Conservation (phyloP, 2,888 invertebrate species). For the Cheilosia soror region DNA sequence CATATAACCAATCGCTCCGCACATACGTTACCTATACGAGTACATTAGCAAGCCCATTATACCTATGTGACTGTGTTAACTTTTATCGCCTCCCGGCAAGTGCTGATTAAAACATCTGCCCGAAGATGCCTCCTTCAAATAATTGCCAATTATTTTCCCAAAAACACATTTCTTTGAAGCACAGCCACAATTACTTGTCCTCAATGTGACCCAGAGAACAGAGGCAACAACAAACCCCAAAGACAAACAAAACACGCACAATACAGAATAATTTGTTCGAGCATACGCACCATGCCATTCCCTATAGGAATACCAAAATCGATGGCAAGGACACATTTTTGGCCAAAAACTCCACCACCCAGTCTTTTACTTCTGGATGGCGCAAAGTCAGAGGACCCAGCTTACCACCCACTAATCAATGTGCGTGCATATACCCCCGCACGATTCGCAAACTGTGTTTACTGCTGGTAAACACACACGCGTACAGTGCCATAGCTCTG, state of each 20-base stretch:
- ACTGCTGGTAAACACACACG: conserved; percentile 51
- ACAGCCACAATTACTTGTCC: conserved; percentile 6
- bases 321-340: conserved; percentile 24
- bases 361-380: conserved; percentile 1
- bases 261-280: conserved; percentile 51
- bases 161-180: conserved; percentile 38
- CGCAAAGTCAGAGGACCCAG: conserved; percentile 35
- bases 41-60: conserved; percentile 7
- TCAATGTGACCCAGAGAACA: conserved; percentile 32
- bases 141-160: conserved; percentile 60
- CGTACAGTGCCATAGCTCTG: background rate
- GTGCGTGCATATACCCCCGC: conserved; percentile 46
- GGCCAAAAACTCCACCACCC: conserved; percentile 29
- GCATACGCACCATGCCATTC: conserved; percentile 14
- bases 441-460: conserved; percentile 14
- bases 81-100: conserved; percentile 58
- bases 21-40: background rate
- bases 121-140: conserved; percentile 56
- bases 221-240: conserved; percentile 21
- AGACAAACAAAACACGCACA: conserved; percentile 54
- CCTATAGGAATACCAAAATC: conserved; percentile 44
- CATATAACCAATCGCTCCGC: background rate
- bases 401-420: conserved; percentile 47
- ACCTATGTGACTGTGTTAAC: conserved; percentile 38
- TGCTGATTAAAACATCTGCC: conserved; percentile 66